These are phyloP conservation scores for Rhinoderma darwinii DNA, from an alignment of 2,113 vertebrate species.

Conservation along the genomic window DNA sequence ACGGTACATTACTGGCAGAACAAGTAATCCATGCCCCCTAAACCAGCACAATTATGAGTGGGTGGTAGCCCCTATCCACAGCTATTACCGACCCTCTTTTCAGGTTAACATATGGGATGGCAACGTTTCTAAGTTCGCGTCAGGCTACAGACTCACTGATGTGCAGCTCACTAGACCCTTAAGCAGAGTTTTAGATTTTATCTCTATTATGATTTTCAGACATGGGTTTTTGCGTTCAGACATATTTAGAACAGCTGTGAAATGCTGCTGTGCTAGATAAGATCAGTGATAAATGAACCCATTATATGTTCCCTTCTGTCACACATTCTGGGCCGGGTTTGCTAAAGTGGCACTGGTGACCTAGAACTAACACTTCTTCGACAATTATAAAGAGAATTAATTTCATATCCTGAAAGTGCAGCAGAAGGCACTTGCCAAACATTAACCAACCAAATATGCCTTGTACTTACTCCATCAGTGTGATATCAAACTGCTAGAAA, in stretches of 20 bases:
- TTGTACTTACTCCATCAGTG: background rate
- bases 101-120: background rate
- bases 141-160: background rate
- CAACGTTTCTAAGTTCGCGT: background rate
- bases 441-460: background rate
- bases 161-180: background rate
- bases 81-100: background rate
- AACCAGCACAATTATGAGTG: background rate
- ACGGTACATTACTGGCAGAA: background rate
- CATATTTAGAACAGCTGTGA: conserved; percentile 29
- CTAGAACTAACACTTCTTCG: background rate
- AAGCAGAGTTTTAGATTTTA: background rate
- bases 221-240: background rate
- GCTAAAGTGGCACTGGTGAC: background rate
- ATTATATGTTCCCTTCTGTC: conserved; percentile 4
- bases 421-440: background rate
- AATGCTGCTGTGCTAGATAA: background rate
- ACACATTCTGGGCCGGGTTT: background rate
- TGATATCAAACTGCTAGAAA: background rate
- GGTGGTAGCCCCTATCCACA: background rate
- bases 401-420: background rate
- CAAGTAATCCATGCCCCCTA: background rate
- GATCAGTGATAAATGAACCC: background rate
- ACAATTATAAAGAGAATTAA: background rate
- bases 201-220: background rate